Evolutionary conservation across 2,797 vertebrate species (phyloP).

Genomic region (Galago senegalensis): DNA sequence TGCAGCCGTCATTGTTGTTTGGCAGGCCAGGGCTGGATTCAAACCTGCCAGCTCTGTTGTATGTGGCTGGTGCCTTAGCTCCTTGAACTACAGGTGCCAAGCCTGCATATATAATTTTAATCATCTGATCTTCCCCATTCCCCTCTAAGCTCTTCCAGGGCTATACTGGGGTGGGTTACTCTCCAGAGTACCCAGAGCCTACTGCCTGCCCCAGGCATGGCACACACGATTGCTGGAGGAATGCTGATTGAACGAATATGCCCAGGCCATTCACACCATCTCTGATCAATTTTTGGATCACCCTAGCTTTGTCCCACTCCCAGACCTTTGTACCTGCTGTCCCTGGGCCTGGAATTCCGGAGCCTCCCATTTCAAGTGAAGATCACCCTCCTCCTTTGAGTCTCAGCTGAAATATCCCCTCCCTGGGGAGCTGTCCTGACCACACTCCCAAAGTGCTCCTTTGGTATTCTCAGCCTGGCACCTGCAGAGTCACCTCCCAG

Average conservation of each 20-base stretch:
- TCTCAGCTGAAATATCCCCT: neutral
- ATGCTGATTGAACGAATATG: neutral
- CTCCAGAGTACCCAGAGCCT: neutral
- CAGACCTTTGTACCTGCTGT: neutral
- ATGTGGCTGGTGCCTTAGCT: too few relatives aligned
- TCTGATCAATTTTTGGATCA: neutral
- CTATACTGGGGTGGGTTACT: too few relatives aligned
- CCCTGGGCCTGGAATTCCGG: neutral
- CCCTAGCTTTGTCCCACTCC: neutral
- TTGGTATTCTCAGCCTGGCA: neutral
- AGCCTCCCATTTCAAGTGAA: fast-evolving
- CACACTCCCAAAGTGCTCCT: neutral
- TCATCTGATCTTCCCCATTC: neutral
- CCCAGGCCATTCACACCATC: neutral
- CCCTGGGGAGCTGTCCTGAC: fast-evolving
- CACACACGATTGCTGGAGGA: too few relatives aligned
- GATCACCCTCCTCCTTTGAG: neutral
- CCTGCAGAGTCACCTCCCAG: neutral
- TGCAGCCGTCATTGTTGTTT: too few relatives aligned
- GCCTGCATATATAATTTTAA: neutral
- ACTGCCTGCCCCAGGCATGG: too few relatives aligned
- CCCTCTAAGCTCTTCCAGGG: neutral
- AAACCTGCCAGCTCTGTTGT: too few relatives aligned
- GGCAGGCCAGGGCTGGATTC: too few relatives aligned
- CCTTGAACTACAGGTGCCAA: too few relatives aligned